Evolutionary conservation across 2,113 vertebrate species (phyloP), one percentile per base, ranked within the genome.

Genomic region (Erythrocebus patas): DNA sequence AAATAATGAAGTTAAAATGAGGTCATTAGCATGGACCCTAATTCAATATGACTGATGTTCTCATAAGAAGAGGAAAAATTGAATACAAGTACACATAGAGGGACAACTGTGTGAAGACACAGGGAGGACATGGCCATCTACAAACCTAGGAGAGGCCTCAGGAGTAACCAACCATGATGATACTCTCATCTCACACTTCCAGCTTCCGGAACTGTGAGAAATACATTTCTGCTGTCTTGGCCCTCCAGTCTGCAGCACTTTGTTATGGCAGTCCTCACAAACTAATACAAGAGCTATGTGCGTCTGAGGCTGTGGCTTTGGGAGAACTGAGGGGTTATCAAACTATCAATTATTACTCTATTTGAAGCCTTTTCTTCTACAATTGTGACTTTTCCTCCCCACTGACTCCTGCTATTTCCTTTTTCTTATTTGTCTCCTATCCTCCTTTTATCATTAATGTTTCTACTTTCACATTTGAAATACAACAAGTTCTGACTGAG

Each of bases 381-480:
- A 18, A 4, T 6, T 59, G 45, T 66, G 73, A 40, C 11, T 80
- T 85, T 32, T 32, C n/a, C 45, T 84, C 55, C 59, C 89, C 17
- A 1, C 3, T 7, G 17, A 20, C 48, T 83, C 73, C 52, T 59
- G 25, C 35, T 64, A 25, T 32, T 88, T 92, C 45, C 48, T 68
- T 92, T 75, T 87, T 59, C n/a, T 92, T 32, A 43, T 27, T 70
- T 80, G 25, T 57, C 12, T 83, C 22, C 18, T 43, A 23, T 38
- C 52, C 18, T 79, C 61, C 35, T 89, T 97, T 90, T 61, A 80
- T 83, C 68, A 92, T 70, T 6, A 57, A 27, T 55, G 57, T 94
- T 96, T 93, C 85, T 88, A 80, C 84, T 87, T 95, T 92, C 68
- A 83, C n/a, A 70, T 48, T 79, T 72, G 93, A 81, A 72, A 79